Base-by-base conservation (phyloP, 2,113 vertebrate genomes). In the Nansenia antarctica region DNA sequence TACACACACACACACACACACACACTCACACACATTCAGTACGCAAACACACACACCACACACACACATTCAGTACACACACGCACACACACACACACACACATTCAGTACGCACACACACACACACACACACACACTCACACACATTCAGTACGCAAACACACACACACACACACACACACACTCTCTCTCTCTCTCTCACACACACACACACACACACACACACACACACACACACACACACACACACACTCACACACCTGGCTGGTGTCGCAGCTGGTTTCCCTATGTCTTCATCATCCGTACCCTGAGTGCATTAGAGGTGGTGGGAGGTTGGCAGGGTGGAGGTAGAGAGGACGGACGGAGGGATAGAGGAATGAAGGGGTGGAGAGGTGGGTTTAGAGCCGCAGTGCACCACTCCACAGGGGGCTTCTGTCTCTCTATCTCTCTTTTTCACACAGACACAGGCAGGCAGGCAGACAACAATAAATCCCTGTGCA, bases 121-220 rank as follows among this genome's bases (percentile, higher is more conserved):
- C 47, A n/a, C 22, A n/a, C 20, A 26, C 27, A n/a, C 11, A 49
- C 45, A 49, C 45, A 9, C 22, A 55, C 9, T n/a, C n/a, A n/a
- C n/a, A 55, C 53, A 49, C 45, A 49, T 20, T 54, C 24, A 70
- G 52, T 26, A 27, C 32, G n/a, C n/a, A n/a, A n/a, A n/a, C n/a
- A n/a, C n/a, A n/a, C n/a, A n/a, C n/a, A n/a, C n/a, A n/a, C n/a
- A 45, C 35, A 47, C 62, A 64, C 31, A 30, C 0, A n/a, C 3
- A 9, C 3, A 24, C 62, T 32, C 57, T 20, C 26, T 53, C 9
- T 8, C n/a, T n/a, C n/a, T n/a, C n/a, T n/a, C n/a, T n/a, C n/a
- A n/a, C n/a, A n/a, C n/a, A n/a, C n/a, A n/a, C n/a, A n/a, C n/a
- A n/a, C n/a, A n/a, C n/a, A n/a, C n/a, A n/a, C n/a, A 42, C 39